phyloP scores from a whole-genome alignment of 2,113 vertebrate species.

The Zosterops pallidus region DNA sequence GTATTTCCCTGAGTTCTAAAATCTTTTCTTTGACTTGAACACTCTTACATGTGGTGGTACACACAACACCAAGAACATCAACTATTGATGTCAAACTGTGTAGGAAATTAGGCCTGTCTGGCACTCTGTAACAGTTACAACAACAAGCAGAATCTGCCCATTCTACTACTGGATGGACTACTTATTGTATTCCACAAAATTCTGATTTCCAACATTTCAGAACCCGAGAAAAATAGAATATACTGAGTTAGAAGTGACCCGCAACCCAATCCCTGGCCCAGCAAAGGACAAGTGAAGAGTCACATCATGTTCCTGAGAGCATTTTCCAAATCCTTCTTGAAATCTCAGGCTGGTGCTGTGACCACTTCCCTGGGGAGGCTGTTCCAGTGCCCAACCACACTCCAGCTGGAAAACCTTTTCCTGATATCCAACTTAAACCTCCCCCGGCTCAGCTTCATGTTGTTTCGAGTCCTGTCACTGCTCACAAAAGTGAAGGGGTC shows the following conservation, averaged over 20 bases:
- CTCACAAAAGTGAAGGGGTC: background rate
- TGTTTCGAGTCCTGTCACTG: rapidly evolving
- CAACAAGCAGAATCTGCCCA: background rate
- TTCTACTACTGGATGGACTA: background rate
- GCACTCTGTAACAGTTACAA: background rate
- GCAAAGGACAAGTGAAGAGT: rapidly evolving
- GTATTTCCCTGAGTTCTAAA: background rate
- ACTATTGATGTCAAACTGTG: background rate
- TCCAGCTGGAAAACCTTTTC: background rate
- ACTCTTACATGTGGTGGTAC: background rate
- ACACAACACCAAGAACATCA: background rate
- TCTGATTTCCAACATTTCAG: background rate
- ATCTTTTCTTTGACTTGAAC: background rate
- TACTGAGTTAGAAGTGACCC: background rate
- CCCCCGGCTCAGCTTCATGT: background rate
- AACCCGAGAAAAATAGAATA: background rate
- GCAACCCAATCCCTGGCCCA: background rate
- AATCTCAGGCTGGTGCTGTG: background rate
- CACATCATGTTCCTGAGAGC: background rate
- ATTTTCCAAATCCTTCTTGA: background rate
- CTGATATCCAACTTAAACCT: background rate
- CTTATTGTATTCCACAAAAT: background rate
- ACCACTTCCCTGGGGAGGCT: background rate
- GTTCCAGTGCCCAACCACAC: rapidly evolving
- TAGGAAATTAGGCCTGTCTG: background rate